Base-by-base conservation (phyloP, 2,888 invertebrate genomes). In the Galerucella calmariensis region DNA sequence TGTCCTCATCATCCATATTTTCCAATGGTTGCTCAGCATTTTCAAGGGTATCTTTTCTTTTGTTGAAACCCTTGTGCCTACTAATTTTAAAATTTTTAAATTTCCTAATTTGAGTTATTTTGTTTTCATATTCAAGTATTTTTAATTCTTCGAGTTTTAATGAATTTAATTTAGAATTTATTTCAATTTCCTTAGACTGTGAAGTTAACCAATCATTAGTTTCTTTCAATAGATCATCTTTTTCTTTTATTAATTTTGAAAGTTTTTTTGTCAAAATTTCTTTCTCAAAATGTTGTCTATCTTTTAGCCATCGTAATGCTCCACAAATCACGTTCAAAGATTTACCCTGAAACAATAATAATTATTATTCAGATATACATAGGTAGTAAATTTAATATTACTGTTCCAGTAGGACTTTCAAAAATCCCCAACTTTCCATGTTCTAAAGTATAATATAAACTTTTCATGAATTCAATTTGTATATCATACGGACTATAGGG, bases 341-440 rank as follows among this genome's bases (percentile, higher is more conserved):
- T 88, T 98, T 98, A 0, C 97, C 97, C 93, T 94, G 82, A 27
- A 87, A 87, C 20, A n/a, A 56, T 48, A 27, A 27, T 69, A 41
- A 56, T 56, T 56, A 20, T 20, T 56, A 20, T 20, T 56, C 16
- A 56, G 2, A 20, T 14, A 61, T 56, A 65, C 75, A 41, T 67
- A 2, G 69, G 67, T 20, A 53, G 56, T n/a, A n/a, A 68, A 46
- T 67, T 41, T 10, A 59, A 10, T 16, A 59, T 90, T 88, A 94
- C 94, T 14, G 97, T 97, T 81, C 97, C 97, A 14, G 98, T 98
- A 11, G 98, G 98, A 87, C 97, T 98, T 88, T 99, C 98, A 87
- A 98, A 97, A 79, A 99, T 96, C n/a, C 97, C 98, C 61, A 97
- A 89, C 85, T 94, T 92, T 41, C 91, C 90, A 61, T 90, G 88